Conservation (phyloP, 2,797 vertebrate genomes). For the Meriones psammophilus region DNA sequence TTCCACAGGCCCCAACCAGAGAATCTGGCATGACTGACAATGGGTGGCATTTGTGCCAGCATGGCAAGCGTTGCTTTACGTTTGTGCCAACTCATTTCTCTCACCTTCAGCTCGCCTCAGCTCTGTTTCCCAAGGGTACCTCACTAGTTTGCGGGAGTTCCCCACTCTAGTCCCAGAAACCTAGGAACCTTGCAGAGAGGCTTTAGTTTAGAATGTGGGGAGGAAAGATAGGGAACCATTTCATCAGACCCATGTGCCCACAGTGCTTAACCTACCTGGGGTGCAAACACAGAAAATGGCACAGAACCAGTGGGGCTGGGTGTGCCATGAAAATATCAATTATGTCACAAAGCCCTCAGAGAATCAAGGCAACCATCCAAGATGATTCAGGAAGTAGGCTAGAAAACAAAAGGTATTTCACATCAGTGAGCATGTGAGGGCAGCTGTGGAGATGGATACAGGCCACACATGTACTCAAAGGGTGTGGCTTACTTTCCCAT, state of each 20-base stretch:
- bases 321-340: conserved; percentile 47
- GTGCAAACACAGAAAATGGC: conserved; percentile 26
- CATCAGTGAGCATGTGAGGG: not conserved
- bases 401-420: conserved; percentile 62
- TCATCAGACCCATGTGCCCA: not conserved
- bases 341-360: conserved; percentile 16
- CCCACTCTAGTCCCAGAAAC: not conserved
- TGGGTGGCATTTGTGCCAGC: not conserved
- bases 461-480: not conserved
- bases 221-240: conserved; percentile 2
- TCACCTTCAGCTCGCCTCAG: not conserved
- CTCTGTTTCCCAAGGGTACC: not conserved
- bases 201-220: not conserved
- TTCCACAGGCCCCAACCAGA: not conserved
- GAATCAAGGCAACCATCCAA: conserved; percentile 15
- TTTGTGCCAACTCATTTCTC: not conserved
- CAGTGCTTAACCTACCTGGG: not conserved
- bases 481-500: not conserved
- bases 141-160: not conserved
- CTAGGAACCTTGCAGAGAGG: not conserved
- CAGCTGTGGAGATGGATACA: not conserved
- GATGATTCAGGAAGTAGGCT: not conserved
- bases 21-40: not conserved
- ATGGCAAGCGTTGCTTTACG: rapidly evolving
- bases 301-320: not conserved